A percentile compares a stretch with the other conserved stretches of the same genome.
Evolutionary conservation across 2,113 vertebrate genomes (phyloP).

Genomic region (Todiramphus saurophagus): DNA sequence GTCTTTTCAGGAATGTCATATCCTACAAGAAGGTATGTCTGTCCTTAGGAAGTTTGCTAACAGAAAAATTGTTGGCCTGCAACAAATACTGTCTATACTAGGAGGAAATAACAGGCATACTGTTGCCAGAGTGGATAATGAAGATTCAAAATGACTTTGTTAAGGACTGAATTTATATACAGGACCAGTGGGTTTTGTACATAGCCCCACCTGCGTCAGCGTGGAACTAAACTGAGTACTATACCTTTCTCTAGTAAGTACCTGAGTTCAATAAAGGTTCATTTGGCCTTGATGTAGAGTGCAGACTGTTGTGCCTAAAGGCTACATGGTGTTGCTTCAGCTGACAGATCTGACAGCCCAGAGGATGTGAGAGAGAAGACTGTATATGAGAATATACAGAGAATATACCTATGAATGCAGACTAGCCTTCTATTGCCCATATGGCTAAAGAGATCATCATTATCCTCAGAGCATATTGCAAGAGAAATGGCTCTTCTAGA

Average conservation of each 20-base stretch:
- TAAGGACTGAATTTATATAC: neutral
- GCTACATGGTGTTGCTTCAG: neutral
- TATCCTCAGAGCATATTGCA: neutral
- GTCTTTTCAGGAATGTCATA: neutral
- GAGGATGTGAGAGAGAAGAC: neutral
- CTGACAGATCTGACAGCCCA: neutral
- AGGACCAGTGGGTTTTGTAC: neutral
- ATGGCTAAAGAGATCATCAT: neutral
- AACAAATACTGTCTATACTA: neutral
- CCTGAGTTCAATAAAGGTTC: neutral
- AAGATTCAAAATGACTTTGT: neutral
- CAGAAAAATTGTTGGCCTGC: neutral
- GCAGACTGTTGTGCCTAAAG: neutral
- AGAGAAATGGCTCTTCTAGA: neutral
- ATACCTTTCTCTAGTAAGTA: neutral
- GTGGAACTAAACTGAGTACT: neutral
- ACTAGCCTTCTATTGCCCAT: neutral
- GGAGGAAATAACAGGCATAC: neutral
- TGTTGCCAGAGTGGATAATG: neutral
- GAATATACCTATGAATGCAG: neutral
- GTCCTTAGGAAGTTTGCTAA: neutral
- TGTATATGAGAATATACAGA: neutral
- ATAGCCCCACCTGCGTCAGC: neutral
- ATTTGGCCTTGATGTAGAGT: neutral
- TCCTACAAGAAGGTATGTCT: slow-evolving; percentile 37